Evolutionary conservation across 2,113 vertebrate species (phyloP).

Genomic region (Sylvilagus bachmani): DNA sequence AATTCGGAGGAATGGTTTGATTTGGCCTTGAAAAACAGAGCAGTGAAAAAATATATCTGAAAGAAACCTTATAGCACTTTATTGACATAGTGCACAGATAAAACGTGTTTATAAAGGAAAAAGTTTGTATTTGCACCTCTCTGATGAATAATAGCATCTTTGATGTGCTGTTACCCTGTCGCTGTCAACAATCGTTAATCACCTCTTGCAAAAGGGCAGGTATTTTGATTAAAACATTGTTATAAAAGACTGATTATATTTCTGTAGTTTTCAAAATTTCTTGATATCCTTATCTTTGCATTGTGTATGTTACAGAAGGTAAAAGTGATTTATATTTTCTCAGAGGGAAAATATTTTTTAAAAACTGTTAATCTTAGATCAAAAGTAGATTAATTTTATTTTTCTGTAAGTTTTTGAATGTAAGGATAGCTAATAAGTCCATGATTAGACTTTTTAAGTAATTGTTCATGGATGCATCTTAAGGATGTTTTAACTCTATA

Average conservation of each 20-base stretch:
- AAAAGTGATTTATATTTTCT: conserved; percentile 20
- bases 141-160: conserved; percentile 82
- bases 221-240: background rate
- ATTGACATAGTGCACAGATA: conserved; percentile 84
- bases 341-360: background rate
- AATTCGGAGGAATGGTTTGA: conserved; percentile 83
- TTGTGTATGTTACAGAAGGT: background rate
- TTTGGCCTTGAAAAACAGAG: conserved; percentile 83
- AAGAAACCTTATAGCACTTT: conserved; percentile 84
- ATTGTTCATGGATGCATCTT: background rate
- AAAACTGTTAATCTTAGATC: conserved; percentile 12
- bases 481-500: background rate
- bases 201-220: conserved; percentile 68
- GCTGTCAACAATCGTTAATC: conserved; percentile 83
- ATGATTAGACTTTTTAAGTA: background rate
- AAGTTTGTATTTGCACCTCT: conserved; percentile 73
- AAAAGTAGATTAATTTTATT: background rate
- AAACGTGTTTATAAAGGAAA: conserved; percentile 75
- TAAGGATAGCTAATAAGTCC: background rate
- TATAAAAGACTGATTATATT: conserved; percentile 50
- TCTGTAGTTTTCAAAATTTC: background rate
- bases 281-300: background rate
- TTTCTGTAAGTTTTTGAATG: background rate
- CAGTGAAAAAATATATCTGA: conserved; percentile 79
- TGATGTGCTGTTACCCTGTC: conserved; percentile 80